Conservation (phyloP, 1,140 invertebrate genomes). For the Drosophila sp. region DNA sequence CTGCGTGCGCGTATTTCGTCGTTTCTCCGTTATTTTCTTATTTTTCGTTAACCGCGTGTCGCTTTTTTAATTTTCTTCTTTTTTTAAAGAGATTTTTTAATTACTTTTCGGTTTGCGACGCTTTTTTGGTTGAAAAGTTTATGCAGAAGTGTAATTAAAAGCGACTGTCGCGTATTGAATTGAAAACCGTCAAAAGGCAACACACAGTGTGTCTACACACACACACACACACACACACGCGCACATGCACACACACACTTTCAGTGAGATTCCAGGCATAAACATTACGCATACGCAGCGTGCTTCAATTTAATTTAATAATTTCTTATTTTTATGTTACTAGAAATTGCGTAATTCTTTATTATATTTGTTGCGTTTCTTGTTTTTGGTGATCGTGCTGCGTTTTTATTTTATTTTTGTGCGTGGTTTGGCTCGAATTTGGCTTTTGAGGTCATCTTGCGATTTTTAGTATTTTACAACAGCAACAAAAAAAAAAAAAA, state of each 20-base stretch:
- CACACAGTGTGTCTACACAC: not conserved
- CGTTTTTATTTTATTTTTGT: conserved; percentile 36
- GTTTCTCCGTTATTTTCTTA: conserved; percentile 36
- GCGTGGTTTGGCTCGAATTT: conserved; percentile 35
- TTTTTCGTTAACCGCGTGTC: conserved; percentile 34
- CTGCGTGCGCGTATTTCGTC: conserved; percentile 43
- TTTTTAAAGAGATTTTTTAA: conserved; percentile 33
- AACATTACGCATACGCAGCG: conserved; percentile 69
- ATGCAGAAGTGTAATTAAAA: conserved; percentile 38
- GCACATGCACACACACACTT: conserved; percentile 3
- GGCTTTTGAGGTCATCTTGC: conserved; percentile 78
- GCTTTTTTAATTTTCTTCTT: conserved; percentile 27
- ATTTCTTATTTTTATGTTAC: not conserved
- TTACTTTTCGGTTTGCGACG: conserved; percentile 14
- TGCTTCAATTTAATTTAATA: conserved; percentile 35
- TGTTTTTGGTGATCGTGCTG: conserved; percentile 13
- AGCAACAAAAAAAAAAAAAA: conserved; percentile 19
- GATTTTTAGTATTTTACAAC: conserved; percentile 60
- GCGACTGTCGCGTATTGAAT: conserved; percentile 8
- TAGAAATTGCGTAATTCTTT: conserved; percentile 66
- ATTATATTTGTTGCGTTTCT: conserved; percentile 24
- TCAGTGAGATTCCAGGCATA: conserved; percentile 29
- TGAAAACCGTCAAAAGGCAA: not conserved
- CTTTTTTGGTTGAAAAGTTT: conserved; percentile 16
- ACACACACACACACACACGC: conserved; percentile 11